Evolutionary conservation across 2,888 invertebrate species (phyloP).

Genomic region (Ceramica pisi): DNA sequence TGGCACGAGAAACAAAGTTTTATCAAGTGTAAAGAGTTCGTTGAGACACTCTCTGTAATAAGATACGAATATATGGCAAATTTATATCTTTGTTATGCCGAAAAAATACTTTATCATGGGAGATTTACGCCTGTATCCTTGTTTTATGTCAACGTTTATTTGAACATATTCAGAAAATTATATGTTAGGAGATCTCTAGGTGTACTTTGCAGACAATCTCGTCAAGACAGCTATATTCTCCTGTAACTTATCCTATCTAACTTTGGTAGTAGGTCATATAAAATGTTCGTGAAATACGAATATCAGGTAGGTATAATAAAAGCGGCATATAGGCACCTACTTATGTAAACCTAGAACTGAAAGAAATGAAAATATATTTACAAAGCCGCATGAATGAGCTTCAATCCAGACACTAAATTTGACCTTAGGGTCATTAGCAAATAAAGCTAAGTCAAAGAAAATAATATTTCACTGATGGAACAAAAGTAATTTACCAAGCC

Average conservation of each 20-base stretch:
- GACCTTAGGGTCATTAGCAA: neutral
- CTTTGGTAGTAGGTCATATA: constrained; percentile 30
- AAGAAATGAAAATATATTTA: neutral
- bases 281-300: constrained; percentile 14
- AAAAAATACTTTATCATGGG: constrained; percentile 68
- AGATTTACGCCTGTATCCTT: constrained; percentile 51
- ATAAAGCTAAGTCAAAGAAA: constrained; percentile 24
- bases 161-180: constrained; percentile 52
- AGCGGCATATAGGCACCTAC: neutral
- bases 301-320: constrained; percentile 30
- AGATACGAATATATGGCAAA: constrained; percentile 76
- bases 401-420: constrained; percentile 1
- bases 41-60: constrained; percentile 74
- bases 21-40: constrained; percentile 79
- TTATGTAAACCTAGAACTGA: neutral
- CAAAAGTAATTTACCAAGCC: constrained; percentile 50
- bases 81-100: constrained; percentile 76
- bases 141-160: constrained; percentile 62
- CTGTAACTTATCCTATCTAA: constrained; percentile 46
- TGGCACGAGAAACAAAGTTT: constrained; percentile 74
- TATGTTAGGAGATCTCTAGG: constrained; percentile 35
- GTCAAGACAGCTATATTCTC: constrained; percentile 14
- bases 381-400: neutral
- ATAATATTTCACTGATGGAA: constrained; percentile 34
- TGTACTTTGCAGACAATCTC: constrained; percentile 42